Evolutionary conservation across 2,113 vertebrate species (phyloP).

Genomic region (Pomatostomus ruficeps): DNA sequence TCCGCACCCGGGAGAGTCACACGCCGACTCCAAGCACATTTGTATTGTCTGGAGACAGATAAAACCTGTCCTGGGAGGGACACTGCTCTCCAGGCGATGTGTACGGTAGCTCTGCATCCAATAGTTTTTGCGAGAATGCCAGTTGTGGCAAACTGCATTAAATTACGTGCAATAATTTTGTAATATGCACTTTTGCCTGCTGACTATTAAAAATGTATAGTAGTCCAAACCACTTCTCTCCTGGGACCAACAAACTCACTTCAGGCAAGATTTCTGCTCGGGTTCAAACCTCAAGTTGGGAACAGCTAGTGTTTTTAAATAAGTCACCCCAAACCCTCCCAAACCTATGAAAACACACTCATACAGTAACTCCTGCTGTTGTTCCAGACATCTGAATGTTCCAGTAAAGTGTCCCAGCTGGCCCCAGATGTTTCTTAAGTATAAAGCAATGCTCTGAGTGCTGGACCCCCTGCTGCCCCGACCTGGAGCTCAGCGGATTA

Average conservation of each 20-base stretch:
- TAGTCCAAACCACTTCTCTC: slow-evolving; percentile 68
- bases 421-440: slow-evolving; percentile 59
- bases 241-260: slow-evolving; percentile 53
- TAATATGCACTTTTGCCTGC: slow-evolving; percentile 59
- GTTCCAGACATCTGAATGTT: slow-evolving; percentile 56
- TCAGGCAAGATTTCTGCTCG: slow-evolving; percentile 62
- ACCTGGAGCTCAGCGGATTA: slow-evolving; percentile 50
- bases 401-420: slow-evolving; percentile 53
- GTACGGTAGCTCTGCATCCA: slow-evolving; percentile 28
- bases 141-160: slow-evolving; percentile 48
- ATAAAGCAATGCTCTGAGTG: slow-evolving; percentile 43
- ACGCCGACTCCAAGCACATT: neutral
- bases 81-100: neutral
- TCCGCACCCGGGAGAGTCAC: neutral
- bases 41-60: slow-evolving; percentile 31
- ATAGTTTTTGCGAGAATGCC: slow-evolving; percentile 13
- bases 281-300: slow-evolving; percentile 71
- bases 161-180: slow-evolving; percentile 61
- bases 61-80: slow-evolving; percentile 31
- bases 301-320: slow-evolving; percentile 65
- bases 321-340: slow-evolving; percentile 65
- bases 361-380: slow-evolving; percentile 51
- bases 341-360: slow-evolving; percentile 36
- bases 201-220: slow-evolving; percentile 56
- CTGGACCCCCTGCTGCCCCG: slow-evolving; percentile 28